phyloP scores from a whole-genome alignment of 2,888 invertebrate genomes.

The Candidula unifasciata region DNA sequence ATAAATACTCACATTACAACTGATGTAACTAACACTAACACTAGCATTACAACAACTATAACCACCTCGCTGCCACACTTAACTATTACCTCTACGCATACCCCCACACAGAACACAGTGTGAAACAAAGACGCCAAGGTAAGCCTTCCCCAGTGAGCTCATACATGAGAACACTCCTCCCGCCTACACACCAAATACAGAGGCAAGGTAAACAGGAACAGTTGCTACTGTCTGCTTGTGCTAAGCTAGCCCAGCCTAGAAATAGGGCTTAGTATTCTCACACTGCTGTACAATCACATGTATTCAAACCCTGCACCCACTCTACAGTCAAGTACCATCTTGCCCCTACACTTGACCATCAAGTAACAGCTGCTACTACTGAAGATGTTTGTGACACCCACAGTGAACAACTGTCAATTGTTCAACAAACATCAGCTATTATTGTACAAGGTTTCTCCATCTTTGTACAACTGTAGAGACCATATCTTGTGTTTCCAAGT shows the following conservation, averaged over 20 bases:
- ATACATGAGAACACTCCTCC: constrained; percentile 16
- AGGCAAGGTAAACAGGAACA: neutral
- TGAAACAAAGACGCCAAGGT: neutral
- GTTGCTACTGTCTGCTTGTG: no score
- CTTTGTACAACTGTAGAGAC: no score
- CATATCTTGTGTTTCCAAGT: no score
- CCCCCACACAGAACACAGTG: neutral
- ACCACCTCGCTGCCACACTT: no score
- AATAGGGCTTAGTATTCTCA: constrained; percentile 7
- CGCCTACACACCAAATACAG: neutral
- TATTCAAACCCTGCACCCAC: neutral
- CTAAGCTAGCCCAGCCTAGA: neutral
- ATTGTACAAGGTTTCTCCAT: no score
- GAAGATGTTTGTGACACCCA: no score
- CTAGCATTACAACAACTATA: no score
- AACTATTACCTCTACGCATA: no score
- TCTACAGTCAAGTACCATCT: neutral
- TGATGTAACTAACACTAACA: no score
- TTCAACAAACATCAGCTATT: no score
- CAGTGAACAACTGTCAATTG: no score
- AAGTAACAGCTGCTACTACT: neutral
- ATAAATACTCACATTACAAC: no score
- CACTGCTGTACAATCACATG: neutral
- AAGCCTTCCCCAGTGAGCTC: neutral
- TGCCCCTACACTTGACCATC: neutral